Evolutionary conservation across 2,797 vertebrate genomes (phyloP), one percentile per base, ranked within the genome.

Genomic region (Sebastes minor): DNA sequence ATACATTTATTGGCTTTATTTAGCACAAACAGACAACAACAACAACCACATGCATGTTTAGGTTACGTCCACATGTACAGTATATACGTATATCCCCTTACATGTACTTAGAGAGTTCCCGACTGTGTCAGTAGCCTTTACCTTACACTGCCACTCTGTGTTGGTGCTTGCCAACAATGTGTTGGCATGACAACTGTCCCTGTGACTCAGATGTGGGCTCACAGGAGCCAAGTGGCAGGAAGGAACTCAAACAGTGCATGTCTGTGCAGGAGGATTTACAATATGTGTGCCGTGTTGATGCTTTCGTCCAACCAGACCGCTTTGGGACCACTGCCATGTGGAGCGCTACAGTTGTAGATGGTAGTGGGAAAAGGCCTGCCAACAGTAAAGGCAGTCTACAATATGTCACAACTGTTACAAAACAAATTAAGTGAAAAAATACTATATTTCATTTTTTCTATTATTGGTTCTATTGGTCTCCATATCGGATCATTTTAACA

Each of bases 111-210:
- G 5, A 78, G 18, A 62, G 23, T 28, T 52, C 25, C 23, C 20
- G 30, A 62, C 63, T 72, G 74, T 71, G 53, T 56, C 35, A 68
- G 56, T 72, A 65, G 60, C 76, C 56, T 77, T 74, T 69, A 85
- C 56, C 76, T 75, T 71, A 62, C 59, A 63, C 74, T 84, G 73
- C 53, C 49, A 62, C 74, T 72, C 65, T 75, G 66, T 76, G 84
- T 77, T 74, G 69, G 71, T 18, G 23, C 75, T 79, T 73, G 83
- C 81, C 83, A 89, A 73, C 70, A 57, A 67, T 56, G 66, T 72
- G 84, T 80, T 92, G 86, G 88, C 81, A 89, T 86, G 86, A 86
- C 83, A 88, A 86, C 85, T 64, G 77, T 84, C 53, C 64, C 42
- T 79, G 75, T 83, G 76, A 89, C 79, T 86, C 86, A 88, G 78